Percentiles rank a stretch among this genome's conserved stretches.
These are phyloP conservation scores for Actinostola sp. DNA, from an alignment of 92 coral and sea anemone species.

Conservation along the genomic window DNA sequence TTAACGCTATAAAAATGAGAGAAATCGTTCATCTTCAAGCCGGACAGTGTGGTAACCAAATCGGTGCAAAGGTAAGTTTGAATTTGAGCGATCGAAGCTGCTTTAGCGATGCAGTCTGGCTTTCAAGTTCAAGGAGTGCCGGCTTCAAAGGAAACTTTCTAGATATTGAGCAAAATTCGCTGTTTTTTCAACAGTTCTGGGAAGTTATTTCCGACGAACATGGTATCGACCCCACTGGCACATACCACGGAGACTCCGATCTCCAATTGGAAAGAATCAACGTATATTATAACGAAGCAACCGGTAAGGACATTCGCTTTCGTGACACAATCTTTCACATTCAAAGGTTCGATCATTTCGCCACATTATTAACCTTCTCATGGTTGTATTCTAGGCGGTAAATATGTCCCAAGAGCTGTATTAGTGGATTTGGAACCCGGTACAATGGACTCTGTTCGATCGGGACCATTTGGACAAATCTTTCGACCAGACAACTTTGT, in stretches of 20 bases:
- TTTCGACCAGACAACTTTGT: constrained; percentile 99
- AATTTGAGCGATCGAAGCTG: background rate
- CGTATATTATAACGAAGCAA: constrained; percentile 96
- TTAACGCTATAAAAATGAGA: constrained; percentile 80
- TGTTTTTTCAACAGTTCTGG: constrained; percentile 72
- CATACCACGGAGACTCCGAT: constrained; percentile 95
- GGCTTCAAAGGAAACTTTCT: too few species aligned
- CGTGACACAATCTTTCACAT: background rate
- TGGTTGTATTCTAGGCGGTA: constrained; percentile 74
- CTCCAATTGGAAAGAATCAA: constrained; percentile 96
- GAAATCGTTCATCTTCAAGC: constrained; percentile 99
- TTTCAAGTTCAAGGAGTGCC: too few species aligned
- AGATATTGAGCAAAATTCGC: background rate
- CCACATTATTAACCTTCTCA: background rate
- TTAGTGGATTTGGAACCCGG: constrained; percentile 97
- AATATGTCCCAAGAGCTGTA: constrained; percentile 97
- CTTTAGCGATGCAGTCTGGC: background rate
- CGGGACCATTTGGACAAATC: constrained; percentile 99
- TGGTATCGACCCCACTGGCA: constrained; percentile 96
- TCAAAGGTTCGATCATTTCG: too few species aligned
- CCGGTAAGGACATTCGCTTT: constrained; percentile 61
- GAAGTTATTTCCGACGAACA: constrained; percentile 96
- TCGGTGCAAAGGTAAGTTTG: constrained; percentile 91
- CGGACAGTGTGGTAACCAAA: constrained; percentile 99
- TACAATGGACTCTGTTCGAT: constrained; percentile 99